phyloP scores from a whole-genome alignment of 2,113 vertebrate genomes.

The Tichodroma muraria region DNA sequence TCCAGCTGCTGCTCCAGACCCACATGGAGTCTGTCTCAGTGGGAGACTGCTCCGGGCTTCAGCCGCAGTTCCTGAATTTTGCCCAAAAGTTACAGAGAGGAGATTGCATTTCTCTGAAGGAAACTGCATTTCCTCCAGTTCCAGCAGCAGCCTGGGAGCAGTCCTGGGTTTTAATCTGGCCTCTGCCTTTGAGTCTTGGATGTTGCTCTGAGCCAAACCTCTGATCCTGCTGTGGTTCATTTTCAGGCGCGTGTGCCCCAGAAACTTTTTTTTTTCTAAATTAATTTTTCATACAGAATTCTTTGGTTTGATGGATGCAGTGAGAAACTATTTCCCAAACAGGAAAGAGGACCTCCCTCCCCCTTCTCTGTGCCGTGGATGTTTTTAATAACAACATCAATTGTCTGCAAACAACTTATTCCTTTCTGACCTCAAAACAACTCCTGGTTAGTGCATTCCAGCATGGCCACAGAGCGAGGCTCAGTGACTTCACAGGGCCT shows the following conservation, averaged over 20 bases:
- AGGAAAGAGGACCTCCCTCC: conserved; percentile 39
- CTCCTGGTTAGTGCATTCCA: conserved; percentile 56
- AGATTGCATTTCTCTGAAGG: conserved; percentile 22
- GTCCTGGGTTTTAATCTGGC: not conserved
- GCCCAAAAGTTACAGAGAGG: not conserved
- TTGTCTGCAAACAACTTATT: conserved; percentile 58
- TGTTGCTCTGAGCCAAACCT: conserved; percentile 22
- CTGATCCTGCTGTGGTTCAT: conserved; percentile 36
- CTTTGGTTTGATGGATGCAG: conserved; percentile 33
- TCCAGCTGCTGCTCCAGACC: not conserved
- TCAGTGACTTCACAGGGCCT: conserved; percentile 4
- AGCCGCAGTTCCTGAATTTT: not conserved
- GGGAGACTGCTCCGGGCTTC: not conserved
- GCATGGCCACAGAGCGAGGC: conserved; percentile 5
- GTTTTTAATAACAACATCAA: conserved; percentile 62
- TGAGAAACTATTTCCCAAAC: conserved; percentile 63
- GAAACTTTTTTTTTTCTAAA: not conserved
- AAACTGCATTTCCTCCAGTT: conserved; percentile 23
- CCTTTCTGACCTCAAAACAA: conserved; percentile 58
- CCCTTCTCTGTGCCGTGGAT: conserved; percentile 5
- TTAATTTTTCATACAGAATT: conserved; percentile 39
- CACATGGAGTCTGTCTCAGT: fast-evolving
- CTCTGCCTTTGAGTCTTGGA: not conserved
- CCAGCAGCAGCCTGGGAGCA: not conserved
- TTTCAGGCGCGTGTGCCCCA: conserved; percentile 40